Evolutionary conservation across 2,888 invertebrate genomes (phyloP).

Genomic region (Ormyrus rosae): DNA sequence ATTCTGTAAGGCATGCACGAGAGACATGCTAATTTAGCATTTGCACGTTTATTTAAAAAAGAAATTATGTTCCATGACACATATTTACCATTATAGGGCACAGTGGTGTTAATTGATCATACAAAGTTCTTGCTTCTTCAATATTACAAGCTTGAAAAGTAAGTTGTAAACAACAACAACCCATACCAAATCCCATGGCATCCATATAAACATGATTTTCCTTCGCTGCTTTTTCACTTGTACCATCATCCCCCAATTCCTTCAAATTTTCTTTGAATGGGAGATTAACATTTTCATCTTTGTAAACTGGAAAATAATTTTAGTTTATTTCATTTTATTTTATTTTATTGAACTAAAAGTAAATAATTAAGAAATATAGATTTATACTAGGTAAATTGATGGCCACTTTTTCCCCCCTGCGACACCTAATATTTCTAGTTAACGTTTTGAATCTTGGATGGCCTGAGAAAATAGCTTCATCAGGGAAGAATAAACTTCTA

Average conservation of each 20-base stretch:
- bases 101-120: conserved; percentile 97
- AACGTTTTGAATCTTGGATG: conserved; percentile 97
- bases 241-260: conserved; percentile 82
- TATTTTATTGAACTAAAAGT: background rate
- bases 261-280: conserved; percentile 84
- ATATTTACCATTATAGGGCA: conserved; percentile 94
- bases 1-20: conserved; percentile 58
- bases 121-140: conserved; percentile 94
- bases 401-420: conserved; percentile 95
- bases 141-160: conserved; percentile 99
- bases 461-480: conserved; percentile 94
- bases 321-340: background rate
- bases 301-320: conserved; percentile 82
- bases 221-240: conserved; percentile 80
- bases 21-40: conserved; percentile 54
- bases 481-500: conserved; percentile 93
- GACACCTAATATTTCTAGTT: conserved; percentile 92
- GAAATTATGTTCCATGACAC: conserved; percentile 22
- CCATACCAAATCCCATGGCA: conserved; percentile 99
- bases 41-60: conserved; percentile 26
- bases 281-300: conserved; percentile 89
- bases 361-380: background rate
- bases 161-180: conserved; percentile 96
- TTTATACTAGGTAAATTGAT: conserved; percentile 94
- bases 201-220: conserved; percentile 98